Evolutionary conservation across 2,888 invertebrate species (phyloP), one percentile per base, ranked within the genome.

Genomic region (Pristionchus arcanus): DNA sequence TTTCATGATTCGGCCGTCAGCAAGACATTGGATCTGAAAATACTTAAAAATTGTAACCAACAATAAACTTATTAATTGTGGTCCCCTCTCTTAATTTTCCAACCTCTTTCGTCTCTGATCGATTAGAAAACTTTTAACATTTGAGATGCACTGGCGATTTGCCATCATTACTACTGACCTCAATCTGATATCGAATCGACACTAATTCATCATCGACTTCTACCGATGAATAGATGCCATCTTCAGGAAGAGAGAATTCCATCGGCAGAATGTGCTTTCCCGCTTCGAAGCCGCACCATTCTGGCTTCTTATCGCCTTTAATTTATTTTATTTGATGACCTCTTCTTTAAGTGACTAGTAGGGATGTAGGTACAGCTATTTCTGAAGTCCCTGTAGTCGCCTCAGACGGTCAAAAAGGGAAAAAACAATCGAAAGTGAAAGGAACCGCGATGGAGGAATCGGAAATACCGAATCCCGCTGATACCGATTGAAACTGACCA

Each of bases 181-280:
- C 87, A 42, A 87, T 68, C 31, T 87, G 87, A 49, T 87, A 87
- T 31, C 87, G 66, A 42, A 87, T 28, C 19, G 66, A 68, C 3
- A 31, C 87, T 9, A 87, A 25, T 42, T 87, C 87, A 16, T 68
- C 68, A 2, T 87, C 68, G 3, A 87, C 42, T 68, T 87, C 87
- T 5, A 87, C 5, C 2, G 87, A 87, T 16, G 87, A 68, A 13
- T 87, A 28, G 11, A 87, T 42, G 42, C 87, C 87, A 15, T 68
- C 66, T 53, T 68, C 49, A 49, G 87, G 87, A 28, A 87, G 13
- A 7, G 9, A 5, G 68, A 42, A 87, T 21, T 87, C 66, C n/a
- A 87, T 4, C 11, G 87, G 87, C 0, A 87, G 11, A 25, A 31
- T 5, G 25, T 87, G 28, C 28, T 53, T 55, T 31, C 87, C 87